Conservation (phyloP, 2,797 vertebrate species). For the Bradypodion pumilum region DNA sequence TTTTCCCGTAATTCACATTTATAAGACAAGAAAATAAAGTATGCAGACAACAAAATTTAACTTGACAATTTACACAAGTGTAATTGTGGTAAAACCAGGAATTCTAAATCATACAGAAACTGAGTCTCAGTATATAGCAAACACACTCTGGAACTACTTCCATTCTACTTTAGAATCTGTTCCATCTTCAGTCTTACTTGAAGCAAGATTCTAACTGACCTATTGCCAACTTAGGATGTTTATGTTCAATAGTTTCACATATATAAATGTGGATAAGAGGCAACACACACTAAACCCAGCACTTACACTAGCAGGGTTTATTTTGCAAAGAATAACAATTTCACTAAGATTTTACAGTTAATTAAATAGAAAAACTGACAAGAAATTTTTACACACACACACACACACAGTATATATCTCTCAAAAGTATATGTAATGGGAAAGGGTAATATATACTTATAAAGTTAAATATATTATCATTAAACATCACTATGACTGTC, state of each 20-base stretch:
- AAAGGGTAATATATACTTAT: background rate
- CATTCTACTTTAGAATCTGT: background rate
- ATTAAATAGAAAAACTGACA: rapidly evolving
- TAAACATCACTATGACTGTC: background rate
- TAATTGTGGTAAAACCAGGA: background rate
- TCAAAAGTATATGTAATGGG: background rate
- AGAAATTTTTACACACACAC: too few relatives aligned
- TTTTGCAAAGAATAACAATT: background rate
- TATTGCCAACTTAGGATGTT: background rate
- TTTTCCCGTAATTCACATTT: background rate
- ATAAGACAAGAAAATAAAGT: background rate
- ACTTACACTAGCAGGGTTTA: background rate
- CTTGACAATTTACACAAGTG: background rate
- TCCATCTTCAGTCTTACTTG: background rate
- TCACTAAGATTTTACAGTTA: background rate
- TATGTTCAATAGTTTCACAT: background rate
- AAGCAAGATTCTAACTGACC: background rate
- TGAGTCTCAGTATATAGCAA: background rate
- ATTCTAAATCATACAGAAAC: background rate
- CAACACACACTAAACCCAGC: background rate
- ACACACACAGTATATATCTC: background rate
- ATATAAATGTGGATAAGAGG: background rate
- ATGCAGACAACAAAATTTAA: background rate
- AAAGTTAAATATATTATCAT: background rate
- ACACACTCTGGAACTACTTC: background rate